phyloP scores from a whole-genome alignment of 1,140 invertebrate genomes.

The Protaetia brevitarsis region DNA sequence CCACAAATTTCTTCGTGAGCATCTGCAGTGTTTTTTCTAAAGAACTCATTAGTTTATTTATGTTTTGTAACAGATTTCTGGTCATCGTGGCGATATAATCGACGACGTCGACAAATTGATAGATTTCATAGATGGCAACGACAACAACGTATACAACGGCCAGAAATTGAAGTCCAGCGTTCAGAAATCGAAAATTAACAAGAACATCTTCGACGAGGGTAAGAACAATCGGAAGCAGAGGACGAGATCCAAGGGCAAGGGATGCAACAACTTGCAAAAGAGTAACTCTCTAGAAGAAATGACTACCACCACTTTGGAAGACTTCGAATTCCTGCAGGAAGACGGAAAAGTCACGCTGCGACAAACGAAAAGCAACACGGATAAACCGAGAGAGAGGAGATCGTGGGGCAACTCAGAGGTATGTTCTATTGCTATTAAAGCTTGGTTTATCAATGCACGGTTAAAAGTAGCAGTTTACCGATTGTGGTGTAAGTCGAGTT shows the following conservation, averaged over 20 bases:
- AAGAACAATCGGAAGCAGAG: constrained; percentile 44
- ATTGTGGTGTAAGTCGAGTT: no score
- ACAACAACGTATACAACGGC: constrained; percentile 26
- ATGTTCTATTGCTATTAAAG: constrained; percentile 32
- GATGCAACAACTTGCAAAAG: constrained; percentile 51
- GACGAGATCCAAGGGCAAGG: constrained; percentile 31
- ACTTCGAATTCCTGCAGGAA: constrained; percentile 45
- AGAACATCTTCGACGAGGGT: constrained; percentile 37
- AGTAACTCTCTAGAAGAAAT: constrained; percentile 69
- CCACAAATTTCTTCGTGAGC: no score
- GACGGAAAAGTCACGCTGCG: constrained; percentile 35
- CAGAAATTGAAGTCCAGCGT: constrained; percentile 28
- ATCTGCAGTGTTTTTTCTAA: neutral
- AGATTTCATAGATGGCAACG: constrained; percentile 55
- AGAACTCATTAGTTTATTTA: neutral
- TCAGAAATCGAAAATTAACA: constrained; percentile 40
- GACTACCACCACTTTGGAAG: constrained; percentile 65
- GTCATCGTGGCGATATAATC: constrained; percentile 46
- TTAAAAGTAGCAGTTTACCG: no score
- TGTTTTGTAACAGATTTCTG: constrained; percentile 36
- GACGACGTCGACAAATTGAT: constrained; percentile 51
- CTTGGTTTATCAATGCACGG: neutral
- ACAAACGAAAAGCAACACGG: constrained; percentile 40
- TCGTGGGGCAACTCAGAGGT: constrained; percentile 64
- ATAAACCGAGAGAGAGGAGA: constrained; percentile 53